Evolutionary conservation across 2,888 invertebrate species (phyloP).

Genomic region (Allolobophora icterica): DNA sequence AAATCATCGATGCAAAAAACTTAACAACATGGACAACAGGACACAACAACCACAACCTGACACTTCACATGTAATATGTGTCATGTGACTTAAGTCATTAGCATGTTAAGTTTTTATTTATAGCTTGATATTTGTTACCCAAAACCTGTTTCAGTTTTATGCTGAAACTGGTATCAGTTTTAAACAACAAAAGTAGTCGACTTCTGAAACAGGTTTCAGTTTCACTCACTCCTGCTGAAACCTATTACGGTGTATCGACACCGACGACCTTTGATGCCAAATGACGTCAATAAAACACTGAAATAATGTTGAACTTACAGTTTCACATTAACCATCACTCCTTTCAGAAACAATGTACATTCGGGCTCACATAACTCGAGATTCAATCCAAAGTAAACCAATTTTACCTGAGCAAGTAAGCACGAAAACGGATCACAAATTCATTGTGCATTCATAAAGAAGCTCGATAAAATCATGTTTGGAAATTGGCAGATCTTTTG

Average conservation of each 20-base stretch:
- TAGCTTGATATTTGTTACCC: neutral
- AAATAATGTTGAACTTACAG: no score
- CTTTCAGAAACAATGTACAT: neutral
- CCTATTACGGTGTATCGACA: no score
- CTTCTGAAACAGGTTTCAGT: neutral
- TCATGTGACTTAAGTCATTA: neutral
- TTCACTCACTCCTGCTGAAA: neutral
- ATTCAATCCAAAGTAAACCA: conserved; percentile 11
- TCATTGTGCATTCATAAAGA: neutral
- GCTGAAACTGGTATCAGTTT: no score
- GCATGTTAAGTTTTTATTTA: neutral
- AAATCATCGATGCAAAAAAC: neutral
- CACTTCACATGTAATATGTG: neutral
- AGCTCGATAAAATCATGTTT: neutral
- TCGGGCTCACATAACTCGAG: neutral
- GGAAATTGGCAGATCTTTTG: neutral
- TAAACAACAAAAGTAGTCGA: no score
- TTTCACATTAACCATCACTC: neutral
- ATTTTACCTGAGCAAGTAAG: neutral
- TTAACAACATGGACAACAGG: neutral
- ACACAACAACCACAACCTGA: neutral
- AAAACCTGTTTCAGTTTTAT: neutral
- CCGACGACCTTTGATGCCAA: no score
- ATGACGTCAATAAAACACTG: no score
- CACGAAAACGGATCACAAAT: neutral